Percentiles rank a stretch among this genome's conserved stretches.
These are phyloP conservation scores for Enteromius paludinosus DNA, from an alignment of 2,797 vertebrate genomes.

Conservation along the genomic window DNA sequence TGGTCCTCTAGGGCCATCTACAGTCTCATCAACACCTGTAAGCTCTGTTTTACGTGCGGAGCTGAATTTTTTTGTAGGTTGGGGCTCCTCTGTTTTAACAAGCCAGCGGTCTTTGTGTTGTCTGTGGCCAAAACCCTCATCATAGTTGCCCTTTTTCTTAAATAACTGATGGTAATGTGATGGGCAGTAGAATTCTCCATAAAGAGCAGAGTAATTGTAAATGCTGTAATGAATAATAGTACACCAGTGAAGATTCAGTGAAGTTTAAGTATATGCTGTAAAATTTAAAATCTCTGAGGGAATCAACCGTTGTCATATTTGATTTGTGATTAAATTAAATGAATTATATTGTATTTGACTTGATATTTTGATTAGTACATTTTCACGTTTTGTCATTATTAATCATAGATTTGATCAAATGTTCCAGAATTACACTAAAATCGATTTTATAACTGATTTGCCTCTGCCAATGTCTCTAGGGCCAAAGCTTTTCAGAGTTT, in stretches of 20 bases:
- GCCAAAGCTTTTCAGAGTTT: too few species aligned
- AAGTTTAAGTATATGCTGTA: neutral
- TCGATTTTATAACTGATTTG: neutral
- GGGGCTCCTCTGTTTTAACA: slow-evolving; percentile 61
- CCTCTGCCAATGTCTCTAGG: neutral
- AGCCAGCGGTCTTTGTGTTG: slow-evolving; percentile 81
- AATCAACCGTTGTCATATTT: slow-evolving; percentile 5
- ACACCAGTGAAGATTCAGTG: neutral
- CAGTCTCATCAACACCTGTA: slow-evolving; percentile 12
- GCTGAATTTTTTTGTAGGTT: slow-evolving; percentile 49
- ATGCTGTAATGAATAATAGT: slow-evolving; percentile 79
- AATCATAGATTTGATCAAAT: slow-evolving; percentile 9
- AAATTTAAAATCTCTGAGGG: neutral
- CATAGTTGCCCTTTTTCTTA: slow-evolving; percentile 78
- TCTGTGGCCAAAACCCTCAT: slow-evolving; percentile 79
- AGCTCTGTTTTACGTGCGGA: slow-evolving; percentile 54
- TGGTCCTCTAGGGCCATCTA: neutral
- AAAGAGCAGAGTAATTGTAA: slow-evolving; percentile 81
- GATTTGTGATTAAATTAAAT: neutral
- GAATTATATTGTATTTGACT: neutral
- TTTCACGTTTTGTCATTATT: neutral
- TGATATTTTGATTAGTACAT: neutral
- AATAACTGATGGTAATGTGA: slow-evolving; percentile 83
- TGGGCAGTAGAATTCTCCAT: slow-evolving; percentile 84
- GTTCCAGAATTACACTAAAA: neutral